These are phyloP conservation scores for Heptranchias perlo DNA, from an alignment of 2,113 vertebrate species.

Conservation along the genomic window DNA sequence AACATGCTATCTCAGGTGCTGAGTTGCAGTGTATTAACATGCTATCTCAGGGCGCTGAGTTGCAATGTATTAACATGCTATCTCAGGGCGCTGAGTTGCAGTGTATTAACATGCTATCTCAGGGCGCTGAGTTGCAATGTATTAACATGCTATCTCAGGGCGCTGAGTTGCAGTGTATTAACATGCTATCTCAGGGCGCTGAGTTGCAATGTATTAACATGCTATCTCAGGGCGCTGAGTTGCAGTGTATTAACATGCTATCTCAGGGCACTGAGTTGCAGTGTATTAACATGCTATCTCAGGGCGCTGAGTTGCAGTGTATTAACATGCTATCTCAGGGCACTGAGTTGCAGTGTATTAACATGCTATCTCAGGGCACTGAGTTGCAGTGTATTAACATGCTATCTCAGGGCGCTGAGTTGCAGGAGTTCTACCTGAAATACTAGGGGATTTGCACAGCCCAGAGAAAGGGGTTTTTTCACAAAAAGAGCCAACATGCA, in stretches of 20 bases:
- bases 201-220: neutral
- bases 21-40: neutral
- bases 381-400: neutral
- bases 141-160: too few species aligned
- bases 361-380: too few species aligned
- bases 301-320: too few species aligned
- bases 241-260: too few species aligned
- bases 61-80: too few species aligned
- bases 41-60: neutral
- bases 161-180: neutral
- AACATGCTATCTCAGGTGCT: neutral
- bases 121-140: too few species aligned
- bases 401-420: neutral
- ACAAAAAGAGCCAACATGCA: neutral
- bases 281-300: too few species aligned
- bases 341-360: neutral
- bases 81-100: too few species aligned
- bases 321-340: too few species aligned
- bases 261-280: too few species aligned
- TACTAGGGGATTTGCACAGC: neutral
- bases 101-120: too few species aligned
- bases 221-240: neutral
- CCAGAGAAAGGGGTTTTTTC: neutral
- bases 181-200: neutral
- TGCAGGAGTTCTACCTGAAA: neutral